phyloP scores from a whole-genome alignment of 2,888 invertebrate species.

The Gastracanthus pulcherrimus region DNA sequence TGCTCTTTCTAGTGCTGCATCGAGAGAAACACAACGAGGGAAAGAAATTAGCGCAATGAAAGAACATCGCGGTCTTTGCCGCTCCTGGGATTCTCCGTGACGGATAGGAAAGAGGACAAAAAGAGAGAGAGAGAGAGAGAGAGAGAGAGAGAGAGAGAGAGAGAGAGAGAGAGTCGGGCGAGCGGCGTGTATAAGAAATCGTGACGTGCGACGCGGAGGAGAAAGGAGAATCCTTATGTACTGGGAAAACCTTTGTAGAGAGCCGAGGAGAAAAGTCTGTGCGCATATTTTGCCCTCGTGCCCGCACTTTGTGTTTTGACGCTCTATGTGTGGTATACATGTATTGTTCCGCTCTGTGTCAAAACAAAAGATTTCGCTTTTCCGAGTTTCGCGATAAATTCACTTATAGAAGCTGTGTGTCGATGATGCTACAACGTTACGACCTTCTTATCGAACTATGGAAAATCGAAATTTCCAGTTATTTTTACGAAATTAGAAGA shows the following conservation, averaged over 20 bases:
- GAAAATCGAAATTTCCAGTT: too few species aligned
- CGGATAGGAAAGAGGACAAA: background rate
- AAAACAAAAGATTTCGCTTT: background rate
- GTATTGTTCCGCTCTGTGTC: background rate
- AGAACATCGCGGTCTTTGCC: background rate
- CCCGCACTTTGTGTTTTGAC: background rate
- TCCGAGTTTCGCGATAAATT: background rate
- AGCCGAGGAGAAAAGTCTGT: conserved; percentile 60
- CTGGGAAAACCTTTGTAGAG: conserved; percentile 69
- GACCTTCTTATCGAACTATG: too few species aligned
- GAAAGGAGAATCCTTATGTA: conserved; percentile 71
- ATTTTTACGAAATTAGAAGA: too few species aligned
- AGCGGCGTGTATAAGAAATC: conserved; percentile 62
- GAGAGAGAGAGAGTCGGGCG: background rate
- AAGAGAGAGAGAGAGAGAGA: conserved; percentile 11
- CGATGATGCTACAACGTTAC: too few species aligned
- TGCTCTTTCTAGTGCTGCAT: background rate
- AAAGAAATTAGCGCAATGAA: background rate
- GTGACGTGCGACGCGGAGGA: conserved; percentile 68
- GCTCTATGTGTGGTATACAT: background rate
- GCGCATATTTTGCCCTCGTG: background rate
- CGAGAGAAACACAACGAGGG: background rate
- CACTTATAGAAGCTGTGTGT: too few species aligned
- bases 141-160: conserved; percentile 17
- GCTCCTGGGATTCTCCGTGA: background rate